phyloP scores from a whole-genome alignment of 2,113 vertebrate genomes.

The Chaenocephalus aceratus region DNA sequence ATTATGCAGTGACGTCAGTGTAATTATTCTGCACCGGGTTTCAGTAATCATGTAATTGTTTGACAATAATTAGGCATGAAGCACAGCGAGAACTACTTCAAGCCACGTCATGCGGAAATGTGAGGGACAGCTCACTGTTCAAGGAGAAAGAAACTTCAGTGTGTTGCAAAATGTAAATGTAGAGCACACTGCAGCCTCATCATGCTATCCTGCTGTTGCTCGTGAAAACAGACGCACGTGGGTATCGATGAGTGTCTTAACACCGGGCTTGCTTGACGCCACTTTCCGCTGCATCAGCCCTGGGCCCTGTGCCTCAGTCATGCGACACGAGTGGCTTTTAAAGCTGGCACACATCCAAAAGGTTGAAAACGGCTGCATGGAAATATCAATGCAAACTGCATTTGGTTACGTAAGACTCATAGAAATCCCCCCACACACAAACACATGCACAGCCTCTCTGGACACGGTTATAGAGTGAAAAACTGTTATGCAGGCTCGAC shows the following conservation, averaged over 20 bases:
- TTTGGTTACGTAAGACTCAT: conserved; percentile 31
- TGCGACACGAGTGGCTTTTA: conserved; percentile 59
- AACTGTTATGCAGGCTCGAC: conserved; percentile 29
- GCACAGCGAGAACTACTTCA: conserved; percentile 9
- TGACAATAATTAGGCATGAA: conserved; percentile 23
- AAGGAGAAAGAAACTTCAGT: neutral
- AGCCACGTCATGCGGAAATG: conserved; percentile 16
- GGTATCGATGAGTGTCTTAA: conserved; percentile 61
- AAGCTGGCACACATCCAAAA: conserved; percentile 48
- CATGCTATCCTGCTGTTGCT: conserved; percentile 14
- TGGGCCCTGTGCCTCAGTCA: conserved; percentile 41
- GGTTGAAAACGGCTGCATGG: conserved; percentile 54
- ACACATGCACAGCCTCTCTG: neutral
- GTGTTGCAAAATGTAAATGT: conserved; percentile 1
- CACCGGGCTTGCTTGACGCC: conserved; percentile 47
- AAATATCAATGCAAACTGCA: conserved; percentile 65
- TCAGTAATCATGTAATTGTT: conserved; percentile 31
- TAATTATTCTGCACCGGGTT: conserved; percentile 27
- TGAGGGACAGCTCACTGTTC: conserved; percentile 11
- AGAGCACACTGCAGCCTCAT: conserved; percentile 21
- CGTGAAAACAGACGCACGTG: conserved; percentile 35
- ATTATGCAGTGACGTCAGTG: conserved; percentile 8
- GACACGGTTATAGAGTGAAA: conserved; percentile 24
- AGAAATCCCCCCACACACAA: conserved; percentile 21
- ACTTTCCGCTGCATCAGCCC: conserved; percentile 69